Base-by-base conservation (phyloP, 2,888 invertebrate genomes). In the Cephus sareptanus region DNA sequence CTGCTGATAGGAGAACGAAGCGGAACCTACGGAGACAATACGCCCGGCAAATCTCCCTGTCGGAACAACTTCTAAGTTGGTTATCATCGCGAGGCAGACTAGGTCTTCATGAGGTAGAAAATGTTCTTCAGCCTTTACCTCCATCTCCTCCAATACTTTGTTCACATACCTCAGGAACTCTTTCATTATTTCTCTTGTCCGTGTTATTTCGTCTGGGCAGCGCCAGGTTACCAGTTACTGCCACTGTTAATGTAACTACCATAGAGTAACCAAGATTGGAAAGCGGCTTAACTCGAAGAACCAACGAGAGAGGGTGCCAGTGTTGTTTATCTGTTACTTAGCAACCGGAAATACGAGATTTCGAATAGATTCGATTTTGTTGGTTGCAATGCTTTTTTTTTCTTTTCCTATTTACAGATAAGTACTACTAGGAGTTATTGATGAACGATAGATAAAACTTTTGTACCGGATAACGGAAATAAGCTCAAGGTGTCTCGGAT, bases 1-100 rank as follows among this genome's bases (percentile, higher is more conserved):
- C 70, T 76, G 69, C 73, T 75, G 77, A 78, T 79, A 78, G 40
- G 40, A 56, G 23, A 56, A 56, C 56, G 56, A 56, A 56, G 23
- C 75, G 70, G 77, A 75, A 77, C 11, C 23, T 34, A n/a, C 31
- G 70, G 74, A 79, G 82, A 83, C 83, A 84, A 83, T 84, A 79
- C 80, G 73, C 30, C 73, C 78, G 76, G 79, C 56, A 56, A 81
- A 77, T 71, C 71, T 11, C 13, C 33, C 71, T 33, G 71, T 33
- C 31, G 71, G 31, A 9, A 71, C 4, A 71, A 71, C 31, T 71
- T 31, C 71, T 33, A 71, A 71, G 71, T 71, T 71, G 71, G 71
- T 71, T 71, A 71, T 71, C 71, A 9, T 15, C 31, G 30, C 12
- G 31, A 71, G 31, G 11, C 71, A 71, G 31, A 12, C 71, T 33